phyloP scores from a whole-genome alignment of 2,797 vertebrate genomes.

The Sebastes kiyomatsui region DNA sequence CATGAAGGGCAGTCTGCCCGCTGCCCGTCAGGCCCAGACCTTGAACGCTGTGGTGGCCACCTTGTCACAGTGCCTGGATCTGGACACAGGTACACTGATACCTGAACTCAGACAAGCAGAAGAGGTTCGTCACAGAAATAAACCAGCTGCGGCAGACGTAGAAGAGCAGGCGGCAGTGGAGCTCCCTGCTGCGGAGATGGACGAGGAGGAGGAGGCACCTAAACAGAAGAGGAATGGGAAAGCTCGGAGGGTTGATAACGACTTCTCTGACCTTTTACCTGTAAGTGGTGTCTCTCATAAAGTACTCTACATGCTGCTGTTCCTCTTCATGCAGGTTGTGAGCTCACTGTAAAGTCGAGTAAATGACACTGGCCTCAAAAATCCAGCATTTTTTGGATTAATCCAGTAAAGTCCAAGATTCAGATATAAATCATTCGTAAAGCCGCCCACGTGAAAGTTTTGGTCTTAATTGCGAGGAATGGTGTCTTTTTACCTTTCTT shows the following conservation, averaged over 20 bases:
- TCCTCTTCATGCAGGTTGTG: not conserved
- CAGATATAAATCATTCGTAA: not conserved
- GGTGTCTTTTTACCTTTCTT: not conserved
- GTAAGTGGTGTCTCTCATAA: constrained; percentile 77
- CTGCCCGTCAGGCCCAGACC: constrained; percentile 87
- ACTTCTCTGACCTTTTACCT: constrained; percentile 91
- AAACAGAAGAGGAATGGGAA: constrained; percentile 75
- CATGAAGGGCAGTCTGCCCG: constrained; percentile 87
- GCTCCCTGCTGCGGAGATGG: constrained; percentile 44
- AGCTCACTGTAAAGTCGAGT: fast-evolving
- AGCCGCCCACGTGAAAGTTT: no score
- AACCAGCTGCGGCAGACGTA: constrained; percentile 35
- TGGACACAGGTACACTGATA: constrained; percentile 84
- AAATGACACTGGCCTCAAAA: no score
- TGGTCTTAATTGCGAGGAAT: not conserved
- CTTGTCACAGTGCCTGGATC: constrained; percentile 86
- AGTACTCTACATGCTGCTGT: not conserved
- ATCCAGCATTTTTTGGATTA: not conserved
- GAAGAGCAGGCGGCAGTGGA: constrained; percentile 41
- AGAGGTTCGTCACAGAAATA: constrained; percentile 57
- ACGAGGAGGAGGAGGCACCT: constrained; percentile 81
- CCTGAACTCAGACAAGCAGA: constrained; percentile 86
- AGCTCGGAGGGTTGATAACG: constrained; percentile 69
- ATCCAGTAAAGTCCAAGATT: not conserved
- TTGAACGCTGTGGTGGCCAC: constrained; percentile 87